These are phyloP conservation scores for Ambastaia sidthimunki DNA, from an alignment of 2,797 vertebrate species.

Conservation along the genomic window DNA sequence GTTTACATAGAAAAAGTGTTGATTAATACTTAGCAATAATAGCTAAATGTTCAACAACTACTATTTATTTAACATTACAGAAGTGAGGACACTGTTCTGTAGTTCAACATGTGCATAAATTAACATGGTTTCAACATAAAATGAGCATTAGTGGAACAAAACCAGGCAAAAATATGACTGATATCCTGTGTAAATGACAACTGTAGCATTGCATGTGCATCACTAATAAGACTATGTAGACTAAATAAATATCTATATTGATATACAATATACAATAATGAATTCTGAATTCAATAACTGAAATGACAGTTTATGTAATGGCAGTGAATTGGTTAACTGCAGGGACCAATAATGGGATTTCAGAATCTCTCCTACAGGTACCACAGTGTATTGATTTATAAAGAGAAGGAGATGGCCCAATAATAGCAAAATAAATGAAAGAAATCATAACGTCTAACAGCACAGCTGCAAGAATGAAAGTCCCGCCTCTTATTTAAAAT, in stretches of 20 bases:
- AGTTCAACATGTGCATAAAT: no score
- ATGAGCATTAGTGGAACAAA: no score
- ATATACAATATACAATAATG: no score
- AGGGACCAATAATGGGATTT: constrained; percentile 8
- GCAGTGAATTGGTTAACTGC: not conserved
- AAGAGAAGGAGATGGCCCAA: not conserved
- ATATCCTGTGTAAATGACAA: no score
- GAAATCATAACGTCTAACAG: not conserved
- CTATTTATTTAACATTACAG: no score
- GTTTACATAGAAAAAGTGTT: not conserved
- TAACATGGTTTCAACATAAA: no score
- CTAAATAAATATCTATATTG: no score
- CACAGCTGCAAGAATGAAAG: not conserved
- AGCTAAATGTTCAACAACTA: not conserved
- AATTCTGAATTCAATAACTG: constrained; percentile 14
- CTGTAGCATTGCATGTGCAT: no score
- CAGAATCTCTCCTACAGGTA: constrained; percentile 23
- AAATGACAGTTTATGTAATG: not conserved
- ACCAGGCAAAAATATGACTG: no score
- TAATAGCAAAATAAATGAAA: not conserved
- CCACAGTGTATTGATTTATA: constrained; percentile 22
- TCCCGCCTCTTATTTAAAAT: not conserved
- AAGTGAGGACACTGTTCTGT: no score
- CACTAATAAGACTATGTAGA: no score
- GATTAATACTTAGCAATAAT: not conserved